A percentile compares a stretch with the other conserved stretches of the same genome.
Conservation (phyloP, 2,888 invertebrate species). For the Drosophila borealis region DNA sequence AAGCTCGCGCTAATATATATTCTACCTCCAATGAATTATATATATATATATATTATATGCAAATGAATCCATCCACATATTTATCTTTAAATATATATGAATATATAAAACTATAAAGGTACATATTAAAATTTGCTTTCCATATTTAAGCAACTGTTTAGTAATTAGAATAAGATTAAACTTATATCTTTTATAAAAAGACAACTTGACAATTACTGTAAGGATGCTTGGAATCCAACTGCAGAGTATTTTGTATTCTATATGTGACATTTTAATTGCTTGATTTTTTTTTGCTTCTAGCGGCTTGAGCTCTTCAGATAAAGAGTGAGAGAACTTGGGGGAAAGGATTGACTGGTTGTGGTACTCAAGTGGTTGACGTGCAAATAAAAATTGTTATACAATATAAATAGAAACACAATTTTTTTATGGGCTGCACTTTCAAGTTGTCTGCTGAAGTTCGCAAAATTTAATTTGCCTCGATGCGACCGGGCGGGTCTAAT, state of each 20-base stretch:
- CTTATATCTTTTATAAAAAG: too few relatives aligned
- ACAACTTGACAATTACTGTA: too few relatives aligned
- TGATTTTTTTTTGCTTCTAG: conserved; percentile 11
- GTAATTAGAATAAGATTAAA: too few relatives aligned
- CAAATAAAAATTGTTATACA: conserved; percentile 79
- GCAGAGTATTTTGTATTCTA: conserved; percentile 1
- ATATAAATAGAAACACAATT: conserved; percentile 77
- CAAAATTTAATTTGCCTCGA: conserved; percentile 61
- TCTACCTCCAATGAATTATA: too few relatives aligned
- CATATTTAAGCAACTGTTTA: too few relatives aligned
- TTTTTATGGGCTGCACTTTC: conserved; percentile 59
- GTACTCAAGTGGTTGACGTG: conserved; percentile 69
- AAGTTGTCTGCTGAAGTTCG: conserved; percentile 70
- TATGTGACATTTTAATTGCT: conserved; percentile 7
- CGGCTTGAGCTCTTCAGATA: neutral
- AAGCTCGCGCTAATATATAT: too few relatives aligned
- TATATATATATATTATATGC: too few relatives aligned
- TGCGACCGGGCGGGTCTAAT: conserved; percentile 19
- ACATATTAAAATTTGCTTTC: too few relatives aligned
- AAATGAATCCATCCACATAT: too few relatives aligned
- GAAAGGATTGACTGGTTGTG: neutral
- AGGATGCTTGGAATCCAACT: neutral
- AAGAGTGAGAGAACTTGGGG: neutral
- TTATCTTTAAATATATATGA: too few relatives aligned
- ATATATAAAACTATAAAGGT: too few relatives aligned